Percentiles rank a stretch among this genome's conserved stretches.
Evolutionary conservation across 2,888 invertebrate genomes (phyloP).

Genomic region (Trissonchulus latispiculum): DNA sequence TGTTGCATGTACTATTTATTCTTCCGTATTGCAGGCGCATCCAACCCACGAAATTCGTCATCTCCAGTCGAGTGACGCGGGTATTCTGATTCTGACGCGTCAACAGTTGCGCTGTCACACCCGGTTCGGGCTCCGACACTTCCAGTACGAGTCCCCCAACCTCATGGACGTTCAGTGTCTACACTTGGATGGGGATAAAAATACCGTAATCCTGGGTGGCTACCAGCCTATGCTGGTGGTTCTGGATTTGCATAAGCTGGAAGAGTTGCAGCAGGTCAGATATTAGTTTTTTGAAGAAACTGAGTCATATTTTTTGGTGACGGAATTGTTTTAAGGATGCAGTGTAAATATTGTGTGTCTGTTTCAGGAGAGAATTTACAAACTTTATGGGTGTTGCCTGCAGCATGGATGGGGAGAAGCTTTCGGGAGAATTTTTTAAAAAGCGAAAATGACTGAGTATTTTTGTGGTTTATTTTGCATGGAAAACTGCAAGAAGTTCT

Average conservation of each 20-base stretch:
- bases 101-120: slow-evolving; percentile 70
- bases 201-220: slow-evolving; percentile 70
- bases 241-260: slow-evolving; percentile 66
- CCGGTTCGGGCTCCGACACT: slow-evolving; percentile 73
- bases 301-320: no score
- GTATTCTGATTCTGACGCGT: slow-evolving; percentile 72
- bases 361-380: no score
- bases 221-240: slow-evolving; percentile 79
- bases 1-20: no score
- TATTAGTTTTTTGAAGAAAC: no score
- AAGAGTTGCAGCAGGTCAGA: slow-evolving; percentile 67
- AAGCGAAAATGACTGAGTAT: no score
- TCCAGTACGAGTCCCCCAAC: slow-evolving; percentile 67
- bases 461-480: no score
- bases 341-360: no score
- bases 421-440: no score
- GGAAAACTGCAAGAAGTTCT: no score
- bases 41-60: slow-evolving; percentile 75
- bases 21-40: slow-evolving; percentile 59
- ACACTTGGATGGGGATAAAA: slow-evolving; percentile 52
- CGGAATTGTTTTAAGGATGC: no score
- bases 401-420: no score
- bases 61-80: slow-evolving; percentile 67
- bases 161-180: slow-evolving; percentile 89
- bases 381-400: no score